Evolutionary conservation across 2,888 invertebrate species (phyloP).

Genomic region (Argynnis bischoffii): DNA sequence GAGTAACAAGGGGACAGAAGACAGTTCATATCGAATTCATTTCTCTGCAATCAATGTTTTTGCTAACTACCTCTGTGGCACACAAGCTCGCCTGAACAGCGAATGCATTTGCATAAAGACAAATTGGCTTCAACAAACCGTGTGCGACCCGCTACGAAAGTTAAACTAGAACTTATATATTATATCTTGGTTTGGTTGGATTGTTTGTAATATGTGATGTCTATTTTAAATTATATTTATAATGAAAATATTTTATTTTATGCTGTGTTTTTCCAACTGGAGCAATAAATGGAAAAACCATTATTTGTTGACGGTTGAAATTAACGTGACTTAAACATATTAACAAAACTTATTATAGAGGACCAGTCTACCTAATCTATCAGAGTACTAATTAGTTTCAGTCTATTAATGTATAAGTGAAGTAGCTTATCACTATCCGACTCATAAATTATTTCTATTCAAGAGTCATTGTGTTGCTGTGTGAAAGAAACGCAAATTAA

Average conservation of each 20-base stretch:
- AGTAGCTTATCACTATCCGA: too few relatives aligned
- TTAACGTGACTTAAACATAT: too few relatives aligned
- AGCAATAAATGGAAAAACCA: too few relatives aligned
- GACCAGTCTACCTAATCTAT: too few relatives aligned
- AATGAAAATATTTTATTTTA: neutral
- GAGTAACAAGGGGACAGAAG: slow-evolving; percentile 23
- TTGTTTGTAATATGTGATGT: slow-evolving; percentile 4
- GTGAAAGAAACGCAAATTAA: neutral
- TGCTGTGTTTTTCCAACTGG: too few relatives aligned
- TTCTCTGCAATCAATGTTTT: slow-evolving; percentile 41
- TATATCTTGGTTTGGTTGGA: slow-evolving; percentile 29
- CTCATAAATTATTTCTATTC: too few relatives aligned
- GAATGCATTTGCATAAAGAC: slow-evolving; percentile 67
- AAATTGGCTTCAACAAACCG: slow-evolving; percentile 58
- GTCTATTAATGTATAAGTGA: too few relatives aligned
- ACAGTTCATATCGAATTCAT: slow-evolving; percentile 40
- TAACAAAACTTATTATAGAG: too few relatives aligned
- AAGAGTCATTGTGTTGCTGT: too few relatives aligned
- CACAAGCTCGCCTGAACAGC: slow-evolving; percentile 44
- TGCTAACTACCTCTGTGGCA: slow-evolving; percentile 39
- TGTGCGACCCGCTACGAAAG: slow-evolving; percentile 55
- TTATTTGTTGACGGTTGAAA: too few relatives aligned
- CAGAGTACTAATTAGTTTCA: too few relatives aligned
- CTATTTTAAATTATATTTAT: neutral
- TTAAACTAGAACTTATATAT: slow-evolving; percentile 49